A percentile compares a stretch with the other conserved stretches of the same genome.
phyloP scores from a whole-genome alignment of 2,113 vertebrate genomes.

The Thinocorus orbignyianus region DNA sequence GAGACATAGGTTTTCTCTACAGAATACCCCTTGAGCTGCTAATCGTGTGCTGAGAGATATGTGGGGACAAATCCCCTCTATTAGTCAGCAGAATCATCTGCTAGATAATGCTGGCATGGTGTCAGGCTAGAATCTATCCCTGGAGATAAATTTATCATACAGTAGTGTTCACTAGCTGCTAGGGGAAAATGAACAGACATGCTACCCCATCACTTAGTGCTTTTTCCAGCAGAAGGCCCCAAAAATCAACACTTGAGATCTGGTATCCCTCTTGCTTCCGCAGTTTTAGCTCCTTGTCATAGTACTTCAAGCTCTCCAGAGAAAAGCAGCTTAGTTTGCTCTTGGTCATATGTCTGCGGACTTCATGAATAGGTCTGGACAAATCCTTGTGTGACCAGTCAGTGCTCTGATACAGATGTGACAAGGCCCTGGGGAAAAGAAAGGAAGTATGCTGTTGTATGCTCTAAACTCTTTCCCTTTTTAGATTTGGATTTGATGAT shows the following conservation, averaged over 20 bases:
- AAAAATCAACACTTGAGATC: conserved; percentile 72
- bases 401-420: conserved; percentile 75
- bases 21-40: background rate
- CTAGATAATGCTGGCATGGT: background rate
- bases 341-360: conserved; percentile 76
- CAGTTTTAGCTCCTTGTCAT: conserved; percentile 56
- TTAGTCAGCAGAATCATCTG: background rate
- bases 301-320: conserved; percentile 57
- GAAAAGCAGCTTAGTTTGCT: conserved; percentile 72
- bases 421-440: conserved; percentile 75
- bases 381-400: conserved; percentile 81
- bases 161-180: background rate
- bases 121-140: background rate
- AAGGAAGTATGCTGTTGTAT: background rate
- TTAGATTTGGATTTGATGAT: background rate
- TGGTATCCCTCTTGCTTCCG: conserved; percentile 62
- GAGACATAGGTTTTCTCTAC: background rate
- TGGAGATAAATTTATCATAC: background rate
- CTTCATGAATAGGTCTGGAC: conserved; percentile 27
- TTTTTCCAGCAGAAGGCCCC: conserved; percentile 77
- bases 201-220: conserved; percentile 41
- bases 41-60: background rate
- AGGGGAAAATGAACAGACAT: background rate
- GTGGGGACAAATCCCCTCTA: background rate
- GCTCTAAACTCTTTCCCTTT: background rate